Base-by-base conservation (phyloP, 2,113 vertebrate species). In the Dermatemys mawii region DNA sequence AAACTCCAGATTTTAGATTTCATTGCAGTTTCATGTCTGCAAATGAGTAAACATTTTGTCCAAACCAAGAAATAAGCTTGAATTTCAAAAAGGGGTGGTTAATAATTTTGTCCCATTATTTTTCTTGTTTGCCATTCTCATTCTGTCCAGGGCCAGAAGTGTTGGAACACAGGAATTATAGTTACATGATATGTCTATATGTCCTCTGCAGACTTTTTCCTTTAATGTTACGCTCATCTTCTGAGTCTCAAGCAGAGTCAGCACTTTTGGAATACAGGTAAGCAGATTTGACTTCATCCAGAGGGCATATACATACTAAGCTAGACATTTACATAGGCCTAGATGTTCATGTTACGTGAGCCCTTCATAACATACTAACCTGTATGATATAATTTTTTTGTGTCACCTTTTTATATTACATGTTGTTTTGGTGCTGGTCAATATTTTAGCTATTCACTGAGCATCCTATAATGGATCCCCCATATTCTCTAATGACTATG, bases 141-240 rank as follows among this genome's bases (percentile, higher is more conserved):
- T 78, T 91, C 73, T 55, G 26, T 27, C 13, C 63, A 78, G 75
- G 51, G 76, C 50, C 19, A 78, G 5, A 92, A 93, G 46, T 13
- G 27, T 60, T 87, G 41, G 83, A 91, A 76, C 38, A 44, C 83
- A 83, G 32, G 44, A 51, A 78, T 88, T 81, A 0, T 80, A 32
- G 63, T 90, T 81, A 78, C 60, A 67, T 8, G 16, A 17, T 57
- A 93, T 44, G 12, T 5, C 88, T 48, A 78, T 41, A 38, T 41
- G 41, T 93, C 90, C 67, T 13, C 87, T 80, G 70, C 91, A 92
- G 29, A 4, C 27, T 13, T 86, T 91, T 57, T 44, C 49, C 48
- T 24, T 86, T 86, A 92, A 83, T 35, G 46, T 90, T 7, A 57
- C 32, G 91, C 92, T 92, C 48, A 78, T 85, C 86, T 91, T 50